Evolutionary conservation across 2,113 vertebrate species (phyloP).

Genomic region (Hydrolagus affinis): DNA sequence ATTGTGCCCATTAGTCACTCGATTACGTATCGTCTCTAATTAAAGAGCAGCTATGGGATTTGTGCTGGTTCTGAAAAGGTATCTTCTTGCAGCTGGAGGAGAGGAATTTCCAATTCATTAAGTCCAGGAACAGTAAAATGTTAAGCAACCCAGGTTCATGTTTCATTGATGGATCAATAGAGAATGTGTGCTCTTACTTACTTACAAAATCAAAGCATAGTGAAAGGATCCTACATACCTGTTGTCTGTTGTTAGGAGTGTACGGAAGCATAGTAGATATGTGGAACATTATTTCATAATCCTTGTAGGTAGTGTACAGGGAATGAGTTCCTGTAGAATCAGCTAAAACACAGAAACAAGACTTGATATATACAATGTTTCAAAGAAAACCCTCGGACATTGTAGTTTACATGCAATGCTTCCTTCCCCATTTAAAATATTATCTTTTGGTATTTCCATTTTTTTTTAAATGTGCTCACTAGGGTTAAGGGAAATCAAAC

Average conservation of each 20-base stretch:
- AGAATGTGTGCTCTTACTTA: neutral
- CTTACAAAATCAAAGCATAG: neutral
- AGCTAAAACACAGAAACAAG: conserved; percentile 55
- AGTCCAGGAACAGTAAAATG: too few species aligned
- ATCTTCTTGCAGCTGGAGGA: too few species aligned
- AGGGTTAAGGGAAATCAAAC: too few species aligned
- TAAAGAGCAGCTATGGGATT: too few species aligned
- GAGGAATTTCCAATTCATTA: too few species aligned
- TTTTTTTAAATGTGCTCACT: neutral
- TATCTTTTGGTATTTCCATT: neutral
- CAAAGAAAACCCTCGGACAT: neutral
- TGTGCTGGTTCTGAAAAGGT: too few species aligned
- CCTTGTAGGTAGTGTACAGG: conserved; percentile 93
- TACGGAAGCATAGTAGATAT: conserved; percentile 94
- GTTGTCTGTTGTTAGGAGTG: conserved; percentile 90
- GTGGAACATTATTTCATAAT: conserved; percentile 97
- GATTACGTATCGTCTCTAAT: too few species aligned
- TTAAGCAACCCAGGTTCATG: too few species aligned
- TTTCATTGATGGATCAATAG: too few species aligned
- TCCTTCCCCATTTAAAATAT: neutral
- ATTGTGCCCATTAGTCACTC: too few species aligned
- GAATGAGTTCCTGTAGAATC: conserved; percentile 95
- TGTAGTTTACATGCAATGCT: neutral
- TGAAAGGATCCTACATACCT: conserved; percentile 58
- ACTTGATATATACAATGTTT: conserved; percentile 20